These are phyloP conservation scores for Decapterus maruadsi DNA, from an alignment of 2,797 vertebrate species.

Conservation along the genomic window DNA sequence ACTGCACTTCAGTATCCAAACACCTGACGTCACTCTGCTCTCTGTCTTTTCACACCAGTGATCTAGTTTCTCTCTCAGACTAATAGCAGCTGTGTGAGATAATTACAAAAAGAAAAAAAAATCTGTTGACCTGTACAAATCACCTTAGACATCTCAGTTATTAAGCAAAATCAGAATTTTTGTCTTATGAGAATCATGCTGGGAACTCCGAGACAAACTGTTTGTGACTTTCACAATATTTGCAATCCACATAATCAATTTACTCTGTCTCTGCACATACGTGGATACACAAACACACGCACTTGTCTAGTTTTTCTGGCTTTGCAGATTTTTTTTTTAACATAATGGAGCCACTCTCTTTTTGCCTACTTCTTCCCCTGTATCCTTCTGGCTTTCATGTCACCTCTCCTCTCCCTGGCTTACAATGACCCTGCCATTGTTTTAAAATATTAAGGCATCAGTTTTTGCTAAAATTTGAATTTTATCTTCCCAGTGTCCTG, in stretches of 20 bases:
- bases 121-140: conserved; percentile 3
- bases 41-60: neutral
- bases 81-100: neutral
- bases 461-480: neutral
- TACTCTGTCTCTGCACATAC: neutral
- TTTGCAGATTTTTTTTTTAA: neutral
- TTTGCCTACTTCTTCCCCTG: neutral
- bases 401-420: neutral
- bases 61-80: conserved; percentile 22
- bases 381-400: neutral
- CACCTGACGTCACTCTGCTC: conserved; percentile 38
- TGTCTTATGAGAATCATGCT: neutral
- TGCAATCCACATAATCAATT: conserved; percentile 4
- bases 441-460: neutral
- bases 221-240: conserved; percentile 22
- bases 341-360: no score
- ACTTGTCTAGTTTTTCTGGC: neutral
- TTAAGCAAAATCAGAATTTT: neutral
- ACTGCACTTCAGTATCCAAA: conserved; percentile 29
- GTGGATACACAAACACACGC: neutral
- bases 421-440: conserved; percentile 5
- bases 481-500: conserved; percentile 11
- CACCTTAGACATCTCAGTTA: conserved; percentile 8
- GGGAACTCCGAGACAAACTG: neutral
- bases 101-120: neutral